These are phyloP conservation scores for Enteromius trimaculatus DNA, from an alignment of 2,797 vertebrate genomes.

Conservation along the genomic window DNA sequence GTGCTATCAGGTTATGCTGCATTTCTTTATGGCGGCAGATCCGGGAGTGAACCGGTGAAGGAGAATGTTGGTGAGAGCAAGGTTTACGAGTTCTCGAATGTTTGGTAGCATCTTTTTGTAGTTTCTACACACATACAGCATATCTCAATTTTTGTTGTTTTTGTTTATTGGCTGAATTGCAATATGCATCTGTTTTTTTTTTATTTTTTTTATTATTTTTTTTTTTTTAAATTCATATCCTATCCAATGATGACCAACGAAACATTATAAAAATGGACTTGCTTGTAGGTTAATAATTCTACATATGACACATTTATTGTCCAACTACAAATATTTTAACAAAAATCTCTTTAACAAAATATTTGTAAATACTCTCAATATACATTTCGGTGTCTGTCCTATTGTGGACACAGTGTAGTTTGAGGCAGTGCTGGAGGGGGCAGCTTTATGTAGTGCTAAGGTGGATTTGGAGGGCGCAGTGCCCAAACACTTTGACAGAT, in stretches of 20 bases:
- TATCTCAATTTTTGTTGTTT: too few relatives aligned
- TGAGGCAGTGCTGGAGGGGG: slow-evolving; percentile 15
- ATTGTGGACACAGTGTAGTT: not conserved
- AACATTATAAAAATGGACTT: not conserved
- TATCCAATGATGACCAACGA: not conserved
- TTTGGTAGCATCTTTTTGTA: slow-evolving; percentile 49
- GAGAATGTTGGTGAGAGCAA: not conserved
- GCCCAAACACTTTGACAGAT: slow-evolving; percentile 44
- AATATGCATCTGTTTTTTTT: not conserved
- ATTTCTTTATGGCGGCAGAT: not conserved
- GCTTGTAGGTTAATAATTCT: not conserved
- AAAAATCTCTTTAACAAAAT: too few relatives aligned
- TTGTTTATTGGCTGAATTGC: not conserved
- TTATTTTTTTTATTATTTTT: too few relatives aligned
- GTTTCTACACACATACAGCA: slow-evolving; percentile 8
- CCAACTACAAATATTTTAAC: not conserved
- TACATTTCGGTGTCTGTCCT: slow-evolving; percentile 36
- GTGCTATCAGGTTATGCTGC: slow-evolving; percentile 40
- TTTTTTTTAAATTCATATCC: not conserved
- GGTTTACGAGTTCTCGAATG: not conserved
- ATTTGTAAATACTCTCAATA: too few relatives aligned
- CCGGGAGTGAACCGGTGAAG: not conserved
- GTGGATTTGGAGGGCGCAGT: slow-evolving; percentile 41
- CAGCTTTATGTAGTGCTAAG: slow-evolving; percentile 47
- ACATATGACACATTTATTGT: not conserved